Evolutionary conservation across 2,888 invertebrate genomes (phyloP).

Genomic region (Graphium colonna): DNA sequence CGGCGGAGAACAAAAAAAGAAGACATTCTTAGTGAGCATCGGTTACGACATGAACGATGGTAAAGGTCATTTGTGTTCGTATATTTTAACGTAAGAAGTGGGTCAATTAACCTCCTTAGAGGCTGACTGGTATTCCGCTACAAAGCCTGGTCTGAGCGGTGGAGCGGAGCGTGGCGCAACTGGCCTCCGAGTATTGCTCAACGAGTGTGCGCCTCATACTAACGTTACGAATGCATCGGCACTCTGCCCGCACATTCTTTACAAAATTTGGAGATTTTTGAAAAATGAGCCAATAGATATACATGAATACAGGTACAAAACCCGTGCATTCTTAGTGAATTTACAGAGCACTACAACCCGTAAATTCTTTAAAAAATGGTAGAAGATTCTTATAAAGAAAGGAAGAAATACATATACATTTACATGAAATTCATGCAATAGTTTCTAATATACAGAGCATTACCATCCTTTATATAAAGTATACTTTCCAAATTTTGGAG

Average conservation of each 20-base stretch:
- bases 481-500: no score
- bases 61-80: conserved; percentile 15
- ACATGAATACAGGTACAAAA: not conserved
- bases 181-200: conserved; percentile 18
- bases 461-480: no score
- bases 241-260: not conserved
- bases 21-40: not conserved
- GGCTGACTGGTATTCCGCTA: conserved; percentile 3
- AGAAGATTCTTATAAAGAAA: no score
- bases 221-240: not conserved
- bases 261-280: no score
- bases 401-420: no score
- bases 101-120: conserved; percentile 21
- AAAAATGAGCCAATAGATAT: no score
- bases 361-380: no score
- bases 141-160: not conserved
- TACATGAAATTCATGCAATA: no score
- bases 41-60: conserved; percentile 1
- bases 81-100: conserved; percentile 13
- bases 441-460: no score
- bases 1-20: not conserved
- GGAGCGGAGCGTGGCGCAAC: conserved; percentile 13
- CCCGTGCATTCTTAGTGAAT: not conserved
- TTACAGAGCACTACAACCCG: not conserved
- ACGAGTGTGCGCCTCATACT: conserved; percentile 4